Base-by-base conservation (phyloP, 2,888 invertebrate species). In the Dioctria rufipes region DNA sequence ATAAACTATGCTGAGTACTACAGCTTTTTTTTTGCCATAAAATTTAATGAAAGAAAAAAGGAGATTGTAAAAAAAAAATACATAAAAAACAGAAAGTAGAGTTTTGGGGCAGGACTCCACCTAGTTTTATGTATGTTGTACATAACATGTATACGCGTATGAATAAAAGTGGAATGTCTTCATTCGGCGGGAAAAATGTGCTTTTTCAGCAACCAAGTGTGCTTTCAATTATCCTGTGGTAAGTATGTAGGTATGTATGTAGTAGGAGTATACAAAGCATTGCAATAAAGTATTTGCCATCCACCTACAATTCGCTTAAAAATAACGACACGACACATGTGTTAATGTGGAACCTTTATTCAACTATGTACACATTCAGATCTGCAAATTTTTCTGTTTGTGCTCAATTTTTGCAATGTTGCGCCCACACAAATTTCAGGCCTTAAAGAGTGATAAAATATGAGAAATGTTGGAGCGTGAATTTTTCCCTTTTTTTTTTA, bases 331-430 rank as follows among this genome's bases (percentile, higher is more conserved):
- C 37, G 49, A 25, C 49, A 49, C 25, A 25, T 2, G 25, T 25
- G 25, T 25, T 25, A 25, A 25, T 25, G 2, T 25, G 25, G 25
- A 25, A 25, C 25, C 25, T 25, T 25, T 25, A 25, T 25, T 25
- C 25, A 11, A 54, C 54, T 54, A 11, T 54, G 11, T 54, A 11
- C 11, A 37, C 49, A 69, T 51, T 51, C 49, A 69, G 25, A 73
- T 73, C 73, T 58, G 73, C 73, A 60, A 25, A 73, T 58, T 58
- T 73, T 73, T 73, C 73, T 73, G 73, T 73, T 43, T 73, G 73
- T 42, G 60, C 73, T 58, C 58, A 73, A 73, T 73, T 73, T 73
- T 73, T 60, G 58, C 73, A 73, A 58, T 0, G 58, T 42, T 39
- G 73, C 11, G 49, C 42, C 42, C 58, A 58, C 42, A 58, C 58